Evolutionary conservation across 1,140 invertebrate genomes (phyloP), one percentile per base, ranked within the genome.

Genomic region (Drosophila takahashii): DNA sequence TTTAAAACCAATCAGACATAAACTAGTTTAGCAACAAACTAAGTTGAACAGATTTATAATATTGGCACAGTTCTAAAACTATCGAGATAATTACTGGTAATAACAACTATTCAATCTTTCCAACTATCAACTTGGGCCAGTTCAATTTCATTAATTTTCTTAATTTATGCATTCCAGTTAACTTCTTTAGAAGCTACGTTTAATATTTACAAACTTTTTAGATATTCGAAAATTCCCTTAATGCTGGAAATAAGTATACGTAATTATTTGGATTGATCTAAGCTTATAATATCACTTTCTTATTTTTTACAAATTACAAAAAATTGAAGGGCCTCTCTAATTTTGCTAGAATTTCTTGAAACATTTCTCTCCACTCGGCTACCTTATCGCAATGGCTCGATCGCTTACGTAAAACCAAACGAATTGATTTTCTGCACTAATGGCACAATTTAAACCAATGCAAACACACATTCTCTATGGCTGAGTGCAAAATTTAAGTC

Each of bases 401-500:
- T 44, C 18, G n/a, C 47, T 65, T 53, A 53, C 32, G 18, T 45
- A 67, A 67, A 42, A 32, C 13, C 41, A 27, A 53, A 18, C 42
- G 41, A 54, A 73, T 47, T 42, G 44, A 74, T 61, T 54, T 57
- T 56, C 32, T 26, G 26, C 52, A 42, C 50, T 41, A 75, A 56
- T 75, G 52, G 34, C 58, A 51, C 48, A 41, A 36, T 61, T 42
- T 34, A 34, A 61, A 4, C 18, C 36, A 48, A 47, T 56, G 29
- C 47, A 54, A 45, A 66, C 34, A 34, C 4, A 36, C 6, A 39
- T 52, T 60, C 36, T 34, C 47, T 41, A 42, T 32, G 54, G 39
- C 44, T 69, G 41, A 59, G 51, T 66, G 75, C 69, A 56, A 56
- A 67, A 54, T 29, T 45, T 65, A 36, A 76, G 62, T 69, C 62